These are phyloP conservation scores for Amblyornis subalaris DNA, from an alignment of 2,113 vertebrate species.

Conservation along the genomic window DNA sequence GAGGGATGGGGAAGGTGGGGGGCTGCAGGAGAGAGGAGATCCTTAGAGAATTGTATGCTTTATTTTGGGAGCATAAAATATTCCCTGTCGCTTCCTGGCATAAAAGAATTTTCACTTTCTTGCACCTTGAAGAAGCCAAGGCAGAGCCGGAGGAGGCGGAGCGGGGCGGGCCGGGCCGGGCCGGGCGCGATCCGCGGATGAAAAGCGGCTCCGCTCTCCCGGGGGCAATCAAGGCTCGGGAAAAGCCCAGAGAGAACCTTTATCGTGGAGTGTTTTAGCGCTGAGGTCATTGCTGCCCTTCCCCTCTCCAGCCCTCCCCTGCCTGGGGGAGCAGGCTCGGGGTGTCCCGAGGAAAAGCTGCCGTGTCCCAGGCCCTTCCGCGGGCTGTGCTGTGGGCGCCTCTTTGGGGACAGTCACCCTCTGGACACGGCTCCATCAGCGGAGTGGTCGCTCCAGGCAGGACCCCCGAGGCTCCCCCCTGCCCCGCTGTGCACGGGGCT, in stretches of 20 bases:
- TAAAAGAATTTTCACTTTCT: constrained; percentile 60
- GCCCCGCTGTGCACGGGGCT: fast-evolving
- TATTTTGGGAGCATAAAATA: constrained; percentile 40
- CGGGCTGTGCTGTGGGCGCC: neutral
- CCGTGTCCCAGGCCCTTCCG: fast-evolving
- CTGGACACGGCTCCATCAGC: fast-evolving
- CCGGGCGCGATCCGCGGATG: neutral
- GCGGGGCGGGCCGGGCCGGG: neutral
- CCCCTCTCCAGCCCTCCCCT: neutral
- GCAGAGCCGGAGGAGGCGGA: neutral
- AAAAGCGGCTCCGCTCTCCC: neutral
- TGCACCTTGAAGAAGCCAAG: constrained; percentile 40
- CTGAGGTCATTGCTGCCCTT: constrained; percentile 29
- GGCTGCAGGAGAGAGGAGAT: neutral
- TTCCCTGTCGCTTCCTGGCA: constrained; percentile 22
- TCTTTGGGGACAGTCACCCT: fast-evolving
- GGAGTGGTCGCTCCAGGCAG: fast-evolving
- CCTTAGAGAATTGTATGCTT: constrained; percentile 5
- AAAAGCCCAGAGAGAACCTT: neutral
- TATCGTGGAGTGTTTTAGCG: neutral
- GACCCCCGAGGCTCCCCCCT: fast-evolving
- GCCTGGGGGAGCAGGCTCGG: neutral
- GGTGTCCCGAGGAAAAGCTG: neutral
- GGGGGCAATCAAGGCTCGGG: neutral
- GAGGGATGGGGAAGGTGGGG: neutral